These are phyloP conservation scores for Saxidomus purpurata DNA, from an alignment of 1,140 invertebrate genomes.

Conservation along the genomic window DNA sequence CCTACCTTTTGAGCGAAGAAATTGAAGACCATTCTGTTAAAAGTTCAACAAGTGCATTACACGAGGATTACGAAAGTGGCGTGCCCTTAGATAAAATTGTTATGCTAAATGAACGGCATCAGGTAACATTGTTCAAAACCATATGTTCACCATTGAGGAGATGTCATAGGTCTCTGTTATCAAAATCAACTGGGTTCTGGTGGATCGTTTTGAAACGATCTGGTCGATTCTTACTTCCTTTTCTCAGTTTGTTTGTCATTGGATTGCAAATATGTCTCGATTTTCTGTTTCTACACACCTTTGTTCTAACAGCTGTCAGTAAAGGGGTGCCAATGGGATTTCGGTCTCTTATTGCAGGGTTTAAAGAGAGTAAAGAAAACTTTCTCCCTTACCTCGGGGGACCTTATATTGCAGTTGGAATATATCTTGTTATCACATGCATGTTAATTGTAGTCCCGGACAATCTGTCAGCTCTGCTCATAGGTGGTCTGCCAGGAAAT, in stretches of 20 bases:
- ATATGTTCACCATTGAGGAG: background rate
- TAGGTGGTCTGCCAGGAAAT: background rate
- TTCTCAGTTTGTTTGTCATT: constrained; percentile 19
- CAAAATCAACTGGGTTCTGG: background rate
- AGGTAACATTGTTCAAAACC: constrained; percentile 12
- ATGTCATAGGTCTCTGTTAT: background rate
- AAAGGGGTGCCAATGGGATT: constrained; percentile 55
- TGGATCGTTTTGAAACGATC: background rate
- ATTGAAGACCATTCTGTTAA: background rate
- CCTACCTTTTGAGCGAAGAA: background rate
- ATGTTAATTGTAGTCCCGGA: constrained; percentile 5
- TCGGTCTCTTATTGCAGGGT: constrained; percentile 47
- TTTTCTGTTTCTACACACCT: background rate
- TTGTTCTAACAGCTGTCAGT: constrained; percentile 15
- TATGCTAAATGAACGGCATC: constrained; percentile 4
- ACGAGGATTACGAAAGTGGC: background rate
- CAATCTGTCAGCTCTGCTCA: background rate
- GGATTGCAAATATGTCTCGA: constrained; percentile 29
- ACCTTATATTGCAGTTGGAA: constrained; percentile 35
- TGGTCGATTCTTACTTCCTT: background rate
- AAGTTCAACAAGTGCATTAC: background rate
- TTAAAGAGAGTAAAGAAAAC: constrained; percentile 31
- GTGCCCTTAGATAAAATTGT: background rate
- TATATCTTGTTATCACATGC: constrained; percentile 31
- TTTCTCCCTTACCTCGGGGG: constrained; percentile 54